Conservation (phyloP, 1,140 invertebrate genomes). For the Diorhabda carinulata region DNA sequence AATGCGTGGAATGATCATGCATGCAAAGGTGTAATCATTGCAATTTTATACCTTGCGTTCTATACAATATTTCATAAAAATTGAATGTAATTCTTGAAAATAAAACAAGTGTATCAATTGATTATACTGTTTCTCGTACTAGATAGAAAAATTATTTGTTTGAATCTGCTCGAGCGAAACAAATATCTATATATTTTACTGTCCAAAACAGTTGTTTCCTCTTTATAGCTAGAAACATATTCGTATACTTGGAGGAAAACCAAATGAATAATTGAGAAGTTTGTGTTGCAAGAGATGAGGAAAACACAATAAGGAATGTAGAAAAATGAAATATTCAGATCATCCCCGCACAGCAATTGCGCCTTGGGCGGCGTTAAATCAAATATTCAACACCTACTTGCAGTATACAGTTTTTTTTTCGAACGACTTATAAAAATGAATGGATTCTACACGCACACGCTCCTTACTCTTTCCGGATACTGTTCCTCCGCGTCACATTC, state of each 20-base stretch:
- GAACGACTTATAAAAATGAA: conserved; percentile 15
- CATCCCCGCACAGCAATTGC: conserved; percentile 16
- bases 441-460: conserved; percentile 7
- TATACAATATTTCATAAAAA: too few species aligned
- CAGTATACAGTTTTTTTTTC: conserved; percentile 1
- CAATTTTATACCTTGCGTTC: too few species aligned
- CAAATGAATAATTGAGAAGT: conserved; percentile 16
- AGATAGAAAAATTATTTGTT: too few species aligned
- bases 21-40: too few species aligned
- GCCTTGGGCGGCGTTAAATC: conserved; percentile 17
- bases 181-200: background rate
- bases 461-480: background rate
- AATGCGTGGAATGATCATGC: too few species aligned
- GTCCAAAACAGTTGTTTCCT: background rate
- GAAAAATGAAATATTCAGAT: conserved; percentile 18
- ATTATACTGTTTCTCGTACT: too few species aligned
- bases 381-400: conserved; percentile 17
- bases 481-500: conserved; percentile 5
- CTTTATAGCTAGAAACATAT: background rate
- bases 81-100: too few species aligned
- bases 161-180: too few species aligned
- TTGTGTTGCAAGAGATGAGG: conserved; percentile 15
- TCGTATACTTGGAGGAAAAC: background rate
- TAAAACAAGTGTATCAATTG: too few species aligned
- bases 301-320: conserved; percentile 19